Conservation (phyloP, 1,140 invertebrate species). For the Subanguina moxae region DNA sequence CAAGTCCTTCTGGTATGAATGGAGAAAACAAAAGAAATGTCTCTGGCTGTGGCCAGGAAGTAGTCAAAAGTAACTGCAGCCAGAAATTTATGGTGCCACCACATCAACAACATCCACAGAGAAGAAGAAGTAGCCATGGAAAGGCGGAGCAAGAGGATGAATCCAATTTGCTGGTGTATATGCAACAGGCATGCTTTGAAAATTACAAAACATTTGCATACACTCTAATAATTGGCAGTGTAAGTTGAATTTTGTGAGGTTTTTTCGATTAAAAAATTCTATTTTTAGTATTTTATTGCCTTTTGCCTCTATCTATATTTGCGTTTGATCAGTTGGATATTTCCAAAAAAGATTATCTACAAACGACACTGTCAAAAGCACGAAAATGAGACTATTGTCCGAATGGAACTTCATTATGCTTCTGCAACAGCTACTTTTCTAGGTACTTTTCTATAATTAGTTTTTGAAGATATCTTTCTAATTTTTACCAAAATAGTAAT, state of each 20-base stretch:
- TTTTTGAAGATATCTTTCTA: too few relatives aligned
- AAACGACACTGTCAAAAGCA: slow-evolving; percentile 39
- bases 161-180: neutral
- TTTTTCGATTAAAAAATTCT: slow-evolving; percentile 14
- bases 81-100: too few relatives aligned
- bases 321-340: slow-evolving; percentile 38
- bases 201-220: slow-evolving; percentile 43
- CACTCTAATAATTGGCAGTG: slow-evolving; percentile 36
- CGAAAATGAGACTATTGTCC: slow-evolving; percentile 40
- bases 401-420: slow-evolving; percentile 41
- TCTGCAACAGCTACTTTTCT: slow-evolving; percentile 35
- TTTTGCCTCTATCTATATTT: slow-evolving; percentile 41
- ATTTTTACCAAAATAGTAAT: too few relatives aligned
- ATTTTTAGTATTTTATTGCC: slow-evolving; percentile 46
- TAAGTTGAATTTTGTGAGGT: slow-evolving; percentile 20
- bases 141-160: neutral
- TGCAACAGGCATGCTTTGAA: slow-evolving; percentile 45
- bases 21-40: too few relatives aligned
- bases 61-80: too few relatives aligned
- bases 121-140: neutral
- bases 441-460: too few relatives aligned
- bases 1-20: too few relatives aligned
- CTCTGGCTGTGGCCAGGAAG: too few relatives aligned
- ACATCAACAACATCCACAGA: too few relatives aligned
- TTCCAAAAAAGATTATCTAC: slow-evolving; percentile 41